A percentile compares a stretch with the other conserved stretches of the same genome.
Evolutionary conservation across 1,140 invertebrate genomes (phyloP).

Genomic region (Physella acuta): DNA sequence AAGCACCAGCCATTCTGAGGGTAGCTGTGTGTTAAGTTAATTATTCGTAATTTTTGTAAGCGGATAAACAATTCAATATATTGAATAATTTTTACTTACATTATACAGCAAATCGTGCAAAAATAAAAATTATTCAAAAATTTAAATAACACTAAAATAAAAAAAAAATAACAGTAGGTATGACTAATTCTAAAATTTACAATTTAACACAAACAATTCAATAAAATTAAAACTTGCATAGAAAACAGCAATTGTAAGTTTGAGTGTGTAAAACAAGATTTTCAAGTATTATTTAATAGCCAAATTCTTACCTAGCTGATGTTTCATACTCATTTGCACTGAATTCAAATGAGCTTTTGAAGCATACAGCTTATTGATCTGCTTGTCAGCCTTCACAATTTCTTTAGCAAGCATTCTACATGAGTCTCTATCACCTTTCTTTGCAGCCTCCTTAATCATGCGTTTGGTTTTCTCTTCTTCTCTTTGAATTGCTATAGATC

Average conservation of each 20-base stretch:
- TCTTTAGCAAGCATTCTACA: conserved; percentile 95
- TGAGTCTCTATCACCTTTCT: conserved; percentile 92
- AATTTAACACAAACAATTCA: too few relatives aligned
- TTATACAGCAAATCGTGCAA: too few relatives aligned
- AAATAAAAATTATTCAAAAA: too few relatives aligned
- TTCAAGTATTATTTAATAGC: too few relatives aligned
- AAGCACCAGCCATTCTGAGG: conserved; percentile 83
- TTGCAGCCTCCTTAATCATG: conserved; percentile 92
- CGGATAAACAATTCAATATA: too few relatives aligned
- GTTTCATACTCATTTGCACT: conserved; percentile 95
- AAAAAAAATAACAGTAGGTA: too few relatives aligned
- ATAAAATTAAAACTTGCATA: too few relatives aligned
- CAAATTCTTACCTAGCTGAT: conserved; percentile 81
- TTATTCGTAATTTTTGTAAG: not conserved
- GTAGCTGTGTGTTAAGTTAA: conserved; percentile 66
- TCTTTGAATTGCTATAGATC: conserved; percentile 77
- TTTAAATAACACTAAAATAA: too few relatives aligned
- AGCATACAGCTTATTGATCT: conserved; percentile 86
- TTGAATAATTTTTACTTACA: too few relatives aligned
- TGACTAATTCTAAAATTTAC: too few relatives aligned
- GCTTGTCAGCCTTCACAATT: conserved; percentile 85
- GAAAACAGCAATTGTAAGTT: too few relatives aligned
- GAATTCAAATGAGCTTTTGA: conserved; percentile 98
- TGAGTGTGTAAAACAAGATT: too few relatives aligned
- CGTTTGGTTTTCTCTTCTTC: conserved; percentile 96